Evolutionary conservation across 1,140 invertebrate species (phyloP), one percentile per base, ranked within the genome.

Genomic region (Lithobius niger): DNA sequence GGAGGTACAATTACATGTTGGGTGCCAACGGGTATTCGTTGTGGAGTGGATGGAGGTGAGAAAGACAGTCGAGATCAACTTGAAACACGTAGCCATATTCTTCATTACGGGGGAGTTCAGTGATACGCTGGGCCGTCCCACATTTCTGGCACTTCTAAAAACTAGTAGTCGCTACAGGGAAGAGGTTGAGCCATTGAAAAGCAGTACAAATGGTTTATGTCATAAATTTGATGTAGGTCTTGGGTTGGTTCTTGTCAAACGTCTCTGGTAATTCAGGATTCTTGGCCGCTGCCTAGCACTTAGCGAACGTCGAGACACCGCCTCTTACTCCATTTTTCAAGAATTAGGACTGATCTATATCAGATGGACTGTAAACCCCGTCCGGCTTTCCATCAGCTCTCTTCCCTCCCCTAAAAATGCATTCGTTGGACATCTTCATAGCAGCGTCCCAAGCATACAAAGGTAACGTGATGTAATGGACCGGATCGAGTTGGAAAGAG

Each of bases 131-230:
- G 27, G 24, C 31, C 22, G 1, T 31, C 48, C n/a, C 44, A 66
- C 42, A 54, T 57, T 36, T 40, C 25, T 40, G 54, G 42, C 27
- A 21, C 44, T 52, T 19, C 59, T 42, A 61, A 55, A 59, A 66
- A 0, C 42, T 43, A 16, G 15, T 42, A 42, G 43, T 42, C 36
- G 16, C 24, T 26, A 43, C 22, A 54, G 3, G 52, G 27, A 16
- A 54, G 26, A 42, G 40, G 18, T 43, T 54, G 18, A 43, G 1
- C 4, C 52, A 43, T 42, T 2, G 52, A 2, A 2, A 4, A 40
- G 24, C 59, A 61, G 56, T 68, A 65, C 2, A 62, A 27, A 57
- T 66, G 66, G 28, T 66, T 64, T 0, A 31, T 40, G 28, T 58
- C 61, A 2, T 54, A 50, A 58, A 63, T 64, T n/a, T 60, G 55